Conservation (phyloP, 2,113 vertebrate species). For the Ciconia stormi region DNA sequence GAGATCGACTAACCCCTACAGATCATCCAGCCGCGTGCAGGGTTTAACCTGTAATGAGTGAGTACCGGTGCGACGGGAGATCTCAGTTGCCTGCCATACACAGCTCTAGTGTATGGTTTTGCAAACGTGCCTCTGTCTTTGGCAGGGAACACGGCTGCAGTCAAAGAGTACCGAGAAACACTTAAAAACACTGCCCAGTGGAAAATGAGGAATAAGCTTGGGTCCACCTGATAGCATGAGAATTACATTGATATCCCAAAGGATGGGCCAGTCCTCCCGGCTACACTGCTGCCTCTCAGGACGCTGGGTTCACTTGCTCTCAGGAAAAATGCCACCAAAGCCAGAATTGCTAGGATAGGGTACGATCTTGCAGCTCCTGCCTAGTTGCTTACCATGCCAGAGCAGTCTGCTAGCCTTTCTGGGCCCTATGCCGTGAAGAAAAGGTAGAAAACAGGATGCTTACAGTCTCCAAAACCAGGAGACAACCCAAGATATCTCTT, state of each 20-base stretch:
- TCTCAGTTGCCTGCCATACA: neutral
- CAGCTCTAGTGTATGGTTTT: neutral
- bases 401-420: neutral
- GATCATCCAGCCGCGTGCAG: neutral
- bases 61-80: neutral
- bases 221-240: accelerated
- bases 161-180: neutral
- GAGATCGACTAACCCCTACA: neutral
- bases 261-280: neutral
- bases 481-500: neutral
- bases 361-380: neutral
- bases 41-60: neutral
- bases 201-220: neutral
- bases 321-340: neutral
- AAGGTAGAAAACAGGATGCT: neutral
- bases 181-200: neutral
- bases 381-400: neutral
- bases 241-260: neutral
- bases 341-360: neutral
- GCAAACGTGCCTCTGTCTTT: neutral
- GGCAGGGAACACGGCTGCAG: neutral
- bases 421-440: neutral
- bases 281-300: neutral
- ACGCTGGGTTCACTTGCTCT: neutral
- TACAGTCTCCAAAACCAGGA: neutral